A percentile compares a stretch with the other conserved stretches of the same genome.
These are phyloP conservation scores for Chrysotoxum bicinctum DNA, from an alignment of 2,888 invertebrate genomes.

Conservation along the genomic window DNA sequence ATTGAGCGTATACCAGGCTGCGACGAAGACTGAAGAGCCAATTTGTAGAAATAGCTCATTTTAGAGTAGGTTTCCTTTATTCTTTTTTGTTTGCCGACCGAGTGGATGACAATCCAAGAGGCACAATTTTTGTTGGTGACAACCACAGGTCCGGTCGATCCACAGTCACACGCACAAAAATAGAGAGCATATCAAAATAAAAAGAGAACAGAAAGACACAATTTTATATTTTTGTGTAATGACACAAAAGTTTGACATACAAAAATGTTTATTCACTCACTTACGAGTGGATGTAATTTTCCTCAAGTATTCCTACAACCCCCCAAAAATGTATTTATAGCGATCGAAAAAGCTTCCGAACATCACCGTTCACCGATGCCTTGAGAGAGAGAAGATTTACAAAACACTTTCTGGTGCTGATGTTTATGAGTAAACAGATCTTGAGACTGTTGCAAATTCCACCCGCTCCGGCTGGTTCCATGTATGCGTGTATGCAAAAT, in stretches of 20 bases:
- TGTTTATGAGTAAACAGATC: slow-evolving; percentile 39
- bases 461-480: slow-evolving; percentile 9
- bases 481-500: slow-evolving; percentile 1
- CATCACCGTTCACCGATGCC: not conserved
- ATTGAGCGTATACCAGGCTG: slow-evolving; percentile 41
- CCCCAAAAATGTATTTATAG: slow-evolving; percentile 62
- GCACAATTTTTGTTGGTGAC: slow-evolving; percentile 47
- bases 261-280: slow-evolving; percentile 36
- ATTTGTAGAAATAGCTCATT: slow-evolving; percentile 39
- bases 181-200: not conserved
- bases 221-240: slow-evolving; percentile 11
- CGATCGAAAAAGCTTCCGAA: slow-evolving; percentile 44
- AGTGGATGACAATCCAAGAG: slow-evolving; percentile 37
- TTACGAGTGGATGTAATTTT: slow-evolving; percentile 32
- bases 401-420: slow-evolving; percentile 4
- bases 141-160: slow-evolving; percentile 13
- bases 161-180: slow-evolving; percentile 18
- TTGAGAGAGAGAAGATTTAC: slow-evolving; percentile 25
- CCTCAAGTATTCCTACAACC: slow-evolving; percentile 34
- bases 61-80: slow-evolving; percentile 33
- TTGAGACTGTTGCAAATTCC: slow-evolving; percentile 32
- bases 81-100: not conserved
- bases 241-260: slow-evolving; percentile 25
- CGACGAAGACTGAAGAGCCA: slow-evolving; percentile 50
- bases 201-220: slow-evolving; percentile 21